Evolutionary conservation across 2,888 invertebrate genomes (phyloP).

Genomic region (Aromia moschata): DNA sequence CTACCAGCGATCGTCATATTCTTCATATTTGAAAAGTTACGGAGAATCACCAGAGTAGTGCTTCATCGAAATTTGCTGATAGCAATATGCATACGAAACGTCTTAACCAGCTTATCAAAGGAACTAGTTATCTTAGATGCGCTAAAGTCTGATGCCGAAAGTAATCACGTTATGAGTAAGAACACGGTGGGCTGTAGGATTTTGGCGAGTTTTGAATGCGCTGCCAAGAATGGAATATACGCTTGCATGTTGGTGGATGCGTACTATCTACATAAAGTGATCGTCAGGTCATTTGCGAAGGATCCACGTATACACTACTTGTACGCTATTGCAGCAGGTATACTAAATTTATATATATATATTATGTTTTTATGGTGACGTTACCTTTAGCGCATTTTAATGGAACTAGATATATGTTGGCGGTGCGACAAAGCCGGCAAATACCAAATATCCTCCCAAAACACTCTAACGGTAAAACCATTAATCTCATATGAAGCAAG

Average conservation of each 20-base stretch:
- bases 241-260: conserved; percentile 76
- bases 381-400: too few species aligned
- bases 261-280: conserved; percentile 71
- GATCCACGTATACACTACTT: conserved; percentile 66
- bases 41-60: conserved; percentile 63
- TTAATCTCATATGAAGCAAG: too few species aligned
- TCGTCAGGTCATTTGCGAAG: conserved; percentile 71
- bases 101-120: conserved; percentile 68
- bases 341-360: too few species aligned
- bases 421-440: too few species aligned
- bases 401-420: too few species aligned
- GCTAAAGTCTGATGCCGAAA: conserved; percentile 61
- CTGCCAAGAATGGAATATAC: conserved; percentile 70
- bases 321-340: conserved; percentile 64
- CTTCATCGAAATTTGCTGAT: conserved; percentile 71
- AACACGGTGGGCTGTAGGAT: conserved; percentile 67
- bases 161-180: conserved; percentile 62
- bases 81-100: conserved; percentile 68
- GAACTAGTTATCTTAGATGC: conserved; percentile 69
- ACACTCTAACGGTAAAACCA: too few species aligned
- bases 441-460: too few species aligned
- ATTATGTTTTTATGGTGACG: too few species aligned
- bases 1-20: conserved; percentile 70
- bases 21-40: conserved; percentile 66
- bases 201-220: conserved; percentile 67